phyloP scores from a whole-genome alignment of 2,888 invertebrate genomes.

The Caenorhabditis panamensis region DNA sequence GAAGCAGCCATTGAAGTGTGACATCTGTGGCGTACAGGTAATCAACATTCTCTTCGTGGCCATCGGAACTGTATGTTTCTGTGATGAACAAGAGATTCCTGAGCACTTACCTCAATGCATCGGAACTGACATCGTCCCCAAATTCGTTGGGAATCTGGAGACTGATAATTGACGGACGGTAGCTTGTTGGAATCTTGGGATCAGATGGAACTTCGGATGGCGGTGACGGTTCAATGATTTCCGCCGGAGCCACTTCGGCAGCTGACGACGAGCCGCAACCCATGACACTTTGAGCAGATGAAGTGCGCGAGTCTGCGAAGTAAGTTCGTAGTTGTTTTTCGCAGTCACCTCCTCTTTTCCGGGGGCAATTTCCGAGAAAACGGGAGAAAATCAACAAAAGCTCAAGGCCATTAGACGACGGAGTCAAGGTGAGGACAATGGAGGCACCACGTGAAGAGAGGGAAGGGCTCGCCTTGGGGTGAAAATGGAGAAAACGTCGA shows the following conservation, averaged over 20 bases:
- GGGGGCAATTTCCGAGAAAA: constrained; percentile 17
- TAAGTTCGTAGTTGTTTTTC: background rate
- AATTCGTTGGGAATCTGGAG: constrained; percentile 67
- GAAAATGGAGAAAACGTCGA: background rate
- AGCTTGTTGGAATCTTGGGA: constrained; percentile 53
- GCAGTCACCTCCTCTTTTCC: constrained; percentile 7
- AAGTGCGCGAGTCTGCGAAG: background rate
- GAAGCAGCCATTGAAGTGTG: constrained; percentile 76
- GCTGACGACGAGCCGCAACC: constrained; percentile 59
- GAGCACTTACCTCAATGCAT: constrained; percentile 58
- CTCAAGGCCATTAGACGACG: constrained; percentile 38
- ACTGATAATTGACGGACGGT: constrained; percentile 66
- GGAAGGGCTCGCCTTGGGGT: background rate
- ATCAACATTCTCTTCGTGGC: constrained; percentile 58
- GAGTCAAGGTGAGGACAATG: constrained; percentile 18
- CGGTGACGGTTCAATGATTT: constrained; percentile 56
- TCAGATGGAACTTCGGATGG: constrained; percentile 59
- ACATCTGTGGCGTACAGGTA: constrained; percentile 74
- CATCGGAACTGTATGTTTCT: constrained; percentile 49
- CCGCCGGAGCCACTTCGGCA: constrained; percentile 57
- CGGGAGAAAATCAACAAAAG: constrained; percentile 37
- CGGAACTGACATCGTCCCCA: constrained; percentile 67
- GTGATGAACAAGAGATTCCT: background rate
- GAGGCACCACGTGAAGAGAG: background rate
- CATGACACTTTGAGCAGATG: constrained; percentile 6